Evolutionary conservation across 2,113 vertebrate species (phyloP), one percentile per base, ranked within the genome.

Genomic region (Stegastes partitus): DNA sequence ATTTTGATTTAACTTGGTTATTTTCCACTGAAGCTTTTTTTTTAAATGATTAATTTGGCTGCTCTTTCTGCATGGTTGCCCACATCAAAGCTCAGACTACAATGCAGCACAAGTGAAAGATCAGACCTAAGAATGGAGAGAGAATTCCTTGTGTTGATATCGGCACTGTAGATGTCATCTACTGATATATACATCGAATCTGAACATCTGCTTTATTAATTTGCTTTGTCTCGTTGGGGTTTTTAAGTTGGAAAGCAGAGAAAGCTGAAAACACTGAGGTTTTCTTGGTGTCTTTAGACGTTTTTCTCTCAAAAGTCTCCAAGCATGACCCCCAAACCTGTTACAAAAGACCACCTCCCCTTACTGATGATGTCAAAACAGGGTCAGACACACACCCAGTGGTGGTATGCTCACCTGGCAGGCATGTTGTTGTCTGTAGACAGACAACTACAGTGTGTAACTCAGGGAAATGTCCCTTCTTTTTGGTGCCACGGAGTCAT

Each of bases 381-480:
- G 77, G 79, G 64, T 82, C 19, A 42, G 49, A 55, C 37, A 81
- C 77, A 72, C 84, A 34, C 88, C 89, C 83, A 66, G 67, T 3
- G 7, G 50, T 53, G 86, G 87, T 86, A 86, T 90, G 81, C 57
- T 83, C 87, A 83, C 86, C 87, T 87, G 1, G 69, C 39, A 70
- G 76, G 28, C 57, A 28, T 57, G 37, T 37, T 51, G 21, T 68
- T 70, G 56, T 83, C 68, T 79, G 59, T 9, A 6, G 16, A 66
- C 70, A 78, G 61, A 66, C 18, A 47, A 18, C 34, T 23, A 7
- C 10, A 12, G 19, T 28, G 71, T 57, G 62, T 22, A 82, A 39
- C 37, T 63, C 31, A 1, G 25, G 8, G 25, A 49, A 62, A 56
- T 6, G 42, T 45, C 49, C 47, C 12, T 50, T 50, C 16, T 50